Evolutionary conservation across 2,113 vertebrate genomes (phyloP).

Genomic region (Antechinus stuartii): DNA sequence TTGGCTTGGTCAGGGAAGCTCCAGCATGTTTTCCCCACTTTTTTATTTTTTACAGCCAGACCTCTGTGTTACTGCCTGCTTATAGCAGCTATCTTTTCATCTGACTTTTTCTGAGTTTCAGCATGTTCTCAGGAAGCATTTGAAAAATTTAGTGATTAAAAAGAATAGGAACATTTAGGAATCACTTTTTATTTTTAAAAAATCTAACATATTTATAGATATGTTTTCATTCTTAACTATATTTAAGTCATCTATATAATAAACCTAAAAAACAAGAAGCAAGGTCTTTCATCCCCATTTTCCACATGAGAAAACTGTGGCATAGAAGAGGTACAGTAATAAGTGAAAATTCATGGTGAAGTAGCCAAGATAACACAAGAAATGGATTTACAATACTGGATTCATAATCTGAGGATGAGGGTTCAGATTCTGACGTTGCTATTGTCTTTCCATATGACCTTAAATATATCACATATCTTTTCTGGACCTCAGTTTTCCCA

Average conservation of each 20-base stretch:
- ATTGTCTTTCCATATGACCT: neutral
- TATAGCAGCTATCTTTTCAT: slow-evolving; percentile 39
- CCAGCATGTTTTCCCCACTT: slow-evolving; percentile 62
- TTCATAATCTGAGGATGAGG: neutral
- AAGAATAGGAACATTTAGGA: slow-evolving; percentile 33
- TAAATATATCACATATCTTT: neutral
- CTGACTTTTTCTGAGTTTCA: slow-evolving; percentile 55
- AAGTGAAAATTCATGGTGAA: neutral
- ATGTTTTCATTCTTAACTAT: neutral
- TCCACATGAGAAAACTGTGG: neutral
- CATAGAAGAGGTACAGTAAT: neutral
- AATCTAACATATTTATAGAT: neutral
- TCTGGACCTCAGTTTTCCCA: neutral
- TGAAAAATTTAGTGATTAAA: slow-evolving; percentile 41
- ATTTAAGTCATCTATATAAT: slow-evolving; percentile 3
- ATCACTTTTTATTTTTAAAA: neutral
- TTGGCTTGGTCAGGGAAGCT: slow-evolving; percentile 50
- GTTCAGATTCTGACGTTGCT: neutral
- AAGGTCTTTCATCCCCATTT: neutral
- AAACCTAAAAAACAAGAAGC: neutral
- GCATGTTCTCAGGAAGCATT: slow-evolving; percentile 51
- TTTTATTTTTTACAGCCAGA: slow-evolving; percentile 42
- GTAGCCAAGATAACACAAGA: neutral
- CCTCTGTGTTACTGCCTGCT: slow-evolving; percentile 60
- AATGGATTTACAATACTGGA: neutral